A percentile compares a stretch with the other conserved stretches of the same genome.
Conservation (phyloP, 2,888 invertebrate genomes). For the Myopa tessellatipennis region DNA sequence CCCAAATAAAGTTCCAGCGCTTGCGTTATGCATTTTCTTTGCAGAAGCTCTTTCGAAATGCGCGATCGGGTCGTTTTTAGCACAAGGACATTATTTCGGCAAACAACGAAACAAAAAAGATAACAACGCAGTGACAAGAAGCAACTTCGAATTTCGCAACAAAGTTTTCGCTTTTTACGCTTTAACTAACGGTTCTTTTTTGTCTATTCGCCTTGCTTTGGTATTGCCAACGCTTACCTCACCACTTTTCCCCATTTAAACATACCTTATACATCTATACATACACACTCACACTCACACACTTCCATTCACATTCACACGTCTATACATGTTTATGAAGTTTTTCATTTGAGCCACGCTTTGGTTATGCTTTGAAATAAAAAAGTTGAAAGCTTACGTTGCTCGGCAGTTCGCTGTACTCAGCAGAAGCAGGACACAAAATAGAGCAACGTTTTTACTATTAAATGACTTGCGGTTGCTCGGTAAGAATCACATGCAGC, state of each 20-base stretch:
- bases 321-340: background rate
- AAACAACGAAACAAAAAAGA: background rate
- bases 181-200: background rate
- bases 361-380: background rate
- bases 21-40: background rate
- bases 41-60: background rate
- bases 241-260: background rate
- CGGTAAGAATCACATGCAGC: background rate
- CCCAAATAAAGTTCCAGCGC: conserved; percentile 1
- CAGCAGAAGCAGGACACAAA: background rate
- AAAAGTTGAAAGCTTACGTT: background rate
- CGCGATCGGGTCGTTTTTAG: background rate
- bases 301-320: background rate
- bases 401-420: background rate
- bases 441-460: background rate
- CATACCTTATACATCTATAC: conserved; percentile 1
- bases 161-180: conserved; percentile 20
- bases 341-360: background rate
- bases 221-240: conserved; percentile 2
- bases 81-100: background rate
- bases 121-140: background rate
- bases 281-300: background rate
- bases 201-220: background rate
- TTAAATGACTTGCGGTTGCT: background rate
- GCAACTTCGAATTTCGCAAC: conserved; percentile 7